phyloP scores from a whole-genome alignment of 2,113 vertebrate species.

The Holacanthus passer region DNA sequence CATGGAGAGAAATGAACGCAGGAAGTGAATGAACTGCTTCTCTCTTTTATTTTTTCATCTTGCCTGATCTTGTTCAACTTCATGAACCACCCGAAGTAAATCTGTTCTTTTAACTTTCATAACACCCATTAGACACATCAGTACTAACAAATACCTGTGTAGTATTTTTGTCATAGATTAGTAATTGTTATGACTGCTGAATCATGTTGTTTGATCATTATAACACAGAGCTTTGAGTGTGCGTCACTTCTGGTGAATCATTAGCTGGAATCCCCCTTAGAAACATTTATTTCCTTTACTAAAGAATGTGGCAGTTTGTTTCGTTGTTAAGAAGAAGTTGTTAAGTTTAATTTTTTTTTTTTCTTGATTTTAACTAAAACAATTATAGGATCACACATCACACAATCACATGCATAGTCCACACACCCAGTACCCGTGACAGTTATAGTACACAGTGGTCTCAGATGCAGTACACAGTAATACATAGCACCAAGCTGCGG shows the following conservation, averaged over 20 bases:
- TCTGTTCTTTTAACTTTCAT: background rate
- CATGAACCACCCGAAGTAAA: background rate
- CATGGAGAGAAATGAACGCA: slow-evolving; percentile 24
- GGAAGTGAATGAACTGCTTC: slow-evolving; percentile 38
- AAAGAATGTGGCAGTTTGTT: background rate
- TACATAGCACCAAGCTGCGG: background rate
- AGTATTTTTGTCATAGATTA: background rate
- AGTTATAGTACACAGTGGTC: background rate
- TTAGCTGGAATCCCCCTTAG: background rate
- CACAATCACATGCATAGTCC: background rate
- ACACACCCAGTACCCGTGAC: background rate
- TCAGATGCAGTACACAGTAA: background rate
- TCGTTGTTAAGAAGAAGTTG: background rate
- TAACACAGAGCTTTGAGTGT: background rate
- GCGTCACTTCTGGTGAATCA: background rate
- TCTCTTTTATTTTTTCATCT: too few relatives aligned
- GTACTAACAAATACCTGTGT: background rate
- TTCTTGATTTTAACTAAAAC: background rate
- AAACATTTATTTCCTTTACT: background rate
- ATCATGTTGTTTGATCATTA: background rate
- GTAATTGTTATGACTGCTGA: background rate
- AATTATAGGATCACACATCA: background rate
- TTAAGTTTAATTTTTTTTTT: background rate
- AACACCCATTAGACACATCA: background rate
- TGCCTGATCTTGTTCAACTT: slow-evolving; percentile 13